phyloP scores from a whole-genome alignment of 2,113 vertebrate genomes.

The Cynocephalus volans region DNA sequence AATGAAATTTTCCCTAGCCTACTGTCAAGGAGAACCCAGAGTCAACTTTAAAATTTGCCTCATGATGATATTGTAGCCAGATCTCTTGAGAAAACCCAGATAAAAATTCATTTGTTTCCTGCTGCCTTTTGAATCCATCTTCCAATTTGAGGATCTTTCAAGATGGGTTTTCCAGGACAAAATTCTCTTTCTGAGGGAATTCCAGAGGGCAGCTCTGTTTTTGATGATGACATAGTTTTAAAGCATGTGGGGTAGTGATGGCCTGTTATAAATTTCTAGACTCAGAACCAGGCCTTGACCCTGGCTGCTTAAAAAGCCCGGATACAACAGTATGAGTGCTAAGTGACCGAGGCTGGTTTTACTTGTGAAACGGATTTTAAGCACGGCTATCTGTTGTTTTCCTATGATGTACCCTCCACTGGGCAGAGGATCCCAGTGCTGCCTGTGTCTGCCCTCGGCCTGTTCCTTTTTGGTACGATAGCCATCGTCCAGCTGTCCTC shows the following conservation, averaged over 20 bases:
- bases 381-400: background rate
- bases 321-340: background rate
- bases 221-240: background rate
- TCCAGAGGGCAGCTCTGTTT: background rate
- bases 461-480: background rate
- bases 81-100: constrained; percentile 24
- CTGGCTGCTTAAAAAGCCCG: constrained; percentile 10
- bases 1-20: background rate
- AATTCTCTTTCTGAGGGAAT: background rate
- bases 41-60: background rate
- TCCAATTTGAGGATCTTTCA: background rate
- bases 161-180: constrained; percentile 2
- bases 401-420: background rate
- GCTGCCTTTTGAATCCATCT: background rate
- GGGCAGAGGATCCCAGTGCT: background rate
- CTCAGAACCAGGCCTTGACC: background rate
- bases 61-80: background rate
- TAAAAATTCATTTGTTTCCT: background rate
- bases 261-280: constrained; percentile 14
- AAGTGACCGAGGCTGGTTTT: background rate
- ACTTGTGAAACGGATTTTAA: background rate
- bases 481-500: background rate
- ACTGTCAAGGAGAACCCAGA: constrained; percentile 3
- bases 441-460: background rate
- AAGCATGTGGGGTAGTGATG: background rate